Evolutionary conservation across 2,113 vertebrate genomes (phyloP), one percentile per base, ranked within the genome.

Genomic region (Acrocephalus kingi): DNA sequence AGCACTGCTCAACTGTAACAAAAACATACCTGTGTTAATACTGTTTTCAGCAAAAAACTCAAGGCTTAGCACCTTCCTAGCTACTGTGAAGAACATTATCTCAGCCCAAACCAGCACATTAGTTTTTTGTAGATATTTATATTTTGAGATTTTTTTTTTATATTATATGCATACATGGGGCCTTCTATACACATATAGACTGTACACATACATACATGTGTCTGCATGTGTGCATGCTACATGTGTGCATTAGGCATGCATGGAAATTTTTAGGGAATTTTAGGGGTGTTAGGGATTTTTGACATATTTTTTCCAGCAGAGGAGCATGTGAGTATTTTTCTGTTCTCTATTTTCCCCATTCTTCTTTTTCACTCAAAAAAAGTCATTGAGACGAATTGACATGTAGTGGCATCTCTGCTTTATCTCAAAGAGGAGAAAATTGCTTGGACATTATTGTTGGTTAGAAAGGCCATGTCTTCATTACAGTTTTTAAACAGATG

Each of bases 401-500:
- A 18, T 37, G 21, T 74, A 67, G 75, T 58, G 48, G 45, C 64
- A 81, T 71, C 39, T 35, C 59, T 93, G 94, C 52, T 90, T 84
- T 83, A 55, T 74, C 64, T 90, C 75, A 67, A 69, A 86, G 56
- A 84, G 16, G 15, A 71, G 35, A 90, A 83, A 41, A 67, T 71
- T 78, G 39, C 69, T 89, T 89, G 75, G 64, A 69, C 48, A 7
- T 80, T 54, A 63, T 59, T 71, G 39, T 80, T 93, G 45, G 48
- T 81, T 94, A 80, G 77, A 86, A 90, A 90, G 79, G 52, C 92
- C 61, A 16, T 62, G 67, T 93, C 74, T 91, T 94, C 84, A 66
- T 37, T 83, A 63, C 30, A 37, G 59, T 52, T 88, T 92, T 91
- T 67, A 78, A 96, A 67, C 63, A 88, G 79, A 55, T 82, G 35